Evolutionary conservation across 2,113 vertebrate species (phyloP).

Genomic region (Albula glossodonta): DNA sequence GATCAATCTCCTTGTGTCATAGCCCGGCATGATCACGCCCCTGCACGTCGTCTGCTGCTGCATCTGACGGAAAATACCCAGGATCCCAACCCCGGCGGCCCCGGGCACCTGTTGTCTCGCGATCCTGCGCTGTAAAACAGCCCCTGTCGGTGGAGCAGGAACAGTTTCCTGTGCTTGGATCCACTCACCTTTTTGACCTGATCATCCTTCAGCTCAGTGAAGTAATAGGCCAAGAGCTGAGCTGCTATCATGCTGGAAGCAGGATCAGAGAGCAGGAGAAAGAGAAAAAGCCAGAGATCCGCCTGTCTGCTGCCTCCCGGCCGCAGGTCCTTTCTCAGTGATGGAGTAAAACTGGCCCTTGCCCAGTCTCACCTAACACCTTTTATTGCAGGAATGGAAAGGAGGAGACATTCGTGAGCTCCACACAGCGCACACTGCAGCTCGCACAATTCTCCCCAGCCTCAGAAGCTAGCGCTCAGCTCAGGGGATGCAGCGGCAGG

Average conservation of each 20-base stretch:
- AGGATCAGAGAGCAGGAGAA: not conserved
- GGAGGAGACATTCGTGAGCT: slow-evolving; percentile 35
- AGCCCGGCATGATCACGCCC: not conserved
- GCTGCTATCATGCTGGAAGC: slow-evolving; percentile 90
- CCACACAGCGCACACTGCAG: slow-evolving; percentile 41
- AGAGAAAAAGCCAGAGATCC: slow-evolving; percentile 24
- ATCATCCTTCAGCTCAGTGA: slow-evolving; percentile 97
- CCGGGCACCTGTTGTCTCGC: slow-evolving; percentile 60
- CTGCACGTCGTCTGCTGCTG: not conserved
- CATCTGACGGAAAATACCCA: not conserved
- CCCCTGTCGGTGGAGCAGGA: slow-evolving; percentile 49
- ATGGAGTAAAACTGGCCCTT: not conserved
- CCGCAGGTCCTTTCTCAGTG: slow-evolving; percentile 9
- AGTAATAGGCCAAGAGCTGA: slow-evolving; percentile 96
- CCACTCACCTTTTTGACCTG: slow-evolving; percentile 95
- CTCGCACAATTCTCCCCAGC: slow-evolving; percentile 39
- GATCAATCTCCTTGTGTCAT: not conserved
- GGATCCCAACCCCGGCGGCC: slow-evolving; percentile 24
- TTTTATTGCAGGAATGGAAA: not conserved
- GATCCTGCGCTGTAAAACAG: slow-evolving; percentile 44
- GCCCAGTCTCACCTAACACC: not conserved
- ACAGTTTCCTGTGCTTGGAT: not conserved
- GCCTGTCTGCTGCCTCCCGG: not conserved
- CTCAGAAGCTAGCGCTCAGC: slow-evolving; percentile 11
- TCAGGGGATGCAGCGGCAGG: slow-evolving; percentile 53